These are phyloP conservation scores for Drosophila pruinosa DNA, from an alignment of 1,140 invertebrate genomes.

Conservation along the genomic window DNA sequence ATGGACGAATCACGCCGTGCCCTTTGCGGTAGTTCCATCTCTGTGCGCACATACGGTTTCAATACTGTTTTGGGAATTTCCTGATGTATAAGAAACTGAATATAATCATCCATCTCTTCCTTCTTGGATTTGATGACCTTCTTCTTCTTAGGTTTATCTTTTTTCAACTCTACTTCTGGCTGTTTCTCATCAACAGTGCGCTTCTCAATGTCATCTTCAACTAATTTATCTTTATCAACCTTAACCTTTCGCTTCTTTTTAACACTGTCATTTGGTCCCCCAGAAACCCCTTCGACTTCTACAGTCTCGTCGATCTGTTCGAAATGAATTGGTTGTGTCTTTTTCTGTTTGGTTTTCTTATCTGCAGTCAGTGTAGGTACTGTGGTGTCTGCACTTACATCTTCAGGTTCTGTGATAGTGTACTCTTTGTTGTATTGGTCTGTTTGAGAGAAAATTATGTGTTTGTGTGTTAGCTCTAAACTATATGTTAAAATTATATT, in stretches of 20 bases:
- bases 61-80: conserved; percentile 82
- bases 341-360: conserved; percentile 69
- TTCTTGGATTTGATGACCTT: conserved; percentile 68
- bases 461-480: conserved; percentile 78
- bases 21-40: conserved; percentile 69
- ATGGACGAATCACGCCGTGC: conserved; percentile 68
- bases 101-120: conserved; percentile 81
- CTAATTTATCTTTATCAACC: conserved; percentile 34
- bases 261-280: conserved; percentile 55
- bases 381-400: conserved; percentile 76
- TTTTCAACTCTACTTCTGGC: conserved; percentile 28
- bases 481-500: conserved; percentile 73
- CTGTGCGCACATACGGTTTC: conserved; percentile 70
- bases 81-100: conserved; percentile 75
- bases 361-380: conserved; percentile 76
- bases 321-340: conserved; percentile 45
- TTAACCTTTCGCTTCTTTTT: conserved; percentile 64
- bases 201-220: conserved; percentile 54
- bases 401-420: conserved; percentile 82
- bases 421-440: conserved; percentile 82
- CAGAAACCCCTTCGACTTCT: conserved; percentile 56
- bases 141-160: conserved; percentile 69
- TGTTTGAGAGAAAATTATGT: conserved; percentile 80
- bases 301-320: conserved; percentile 62
- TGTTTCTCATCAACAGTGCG: conserved; percentile 27